phyloP scores from a whole-genome alignment of 2,113 vertebrate genomes.

The Calyptommatus sinebrachiatus region DNA sequence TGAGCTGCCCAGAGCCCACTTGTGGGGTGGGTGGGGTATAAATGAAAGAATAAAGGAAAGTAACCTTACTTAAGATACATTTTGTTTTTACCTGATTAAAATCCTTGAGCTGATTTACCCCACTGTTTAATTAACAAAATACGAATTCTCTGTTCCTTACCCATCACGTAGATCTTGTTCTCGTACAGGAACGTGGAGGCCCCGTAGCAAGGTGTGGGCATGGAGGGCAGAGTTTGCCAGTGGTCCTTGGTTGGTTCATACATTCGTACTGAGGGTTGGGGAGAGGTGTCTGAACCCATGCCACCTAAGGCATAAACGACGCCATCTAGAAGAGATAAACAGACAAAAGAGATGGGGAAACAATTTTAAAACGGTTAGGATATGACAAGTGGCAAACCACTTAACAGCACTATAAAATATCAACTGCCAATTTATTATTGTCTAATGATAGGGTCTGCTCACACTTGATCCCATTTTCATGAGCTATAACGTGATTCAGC shows the following conservation, averaged over 20 bases:
- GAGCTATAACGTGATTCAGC: no score
- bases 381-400: background rate
- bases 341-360: background rate
- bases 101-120: background rate
- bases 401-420: background rate
- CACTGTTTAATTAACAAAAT: no score
- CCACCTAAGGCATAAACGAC: slow-evolving; percentile 89
- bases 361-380: background rate
- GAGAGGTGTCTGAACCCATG: slow-evolving; percentile 90
- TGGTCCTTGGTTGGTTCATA: slow-evolving; percentile 88
- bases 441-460: no score
- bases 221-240: slow-evolving; percentile 87
- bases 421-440: background rate
- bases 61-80: no score
- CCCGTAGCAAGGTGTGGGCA: slow-evolving; percentile 95
- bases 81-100: background rate
- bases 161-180: slow-evolving; percentile 90
- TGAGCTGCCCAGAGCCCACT: no score
- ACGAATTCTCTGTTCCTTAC: slow-evolving; percentile 62
- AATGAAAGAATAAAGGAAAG: no score
- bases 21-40: no score
- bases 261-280: slow-evolving; percentile 88
- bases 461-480: no score
- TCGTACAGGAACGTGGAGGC: slow-evolving; percentile 86
- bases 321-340: slow-evolving; percentile 78